Base-by-base conservation (phyloP, 2,797 vertebrate genomes). In the Sebastolobus altivelis region DNA sequence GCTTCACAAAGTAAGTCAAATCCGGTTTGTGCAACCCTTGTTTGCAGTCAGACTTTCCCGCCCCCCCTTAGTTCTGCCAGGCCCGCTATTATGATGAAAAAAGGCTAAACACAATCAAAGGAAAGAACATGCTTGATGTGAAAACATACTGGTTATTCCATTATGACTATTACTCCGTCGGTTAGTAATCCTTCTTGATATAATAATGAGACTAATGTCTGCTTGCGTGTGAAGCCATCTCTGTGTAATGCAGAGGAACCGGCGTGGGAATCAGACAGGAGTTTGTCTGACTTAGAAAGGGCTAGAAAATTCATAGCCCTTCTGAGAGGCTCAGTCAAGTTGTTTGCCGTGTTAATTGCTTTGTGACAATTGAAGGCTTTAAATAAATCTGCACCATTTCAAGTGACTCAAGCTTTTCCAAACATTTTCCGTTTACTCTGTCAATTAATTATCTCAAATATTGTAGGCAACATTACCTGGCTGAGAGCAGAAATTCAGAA, bases 1-100 rank as follows among this genome's bases (percentile, higher is more conserved):
- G 92, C 92, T 93, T 91, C 89, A 93, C 85, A 75, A 93, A 94
- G 77, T 93, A 81, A 94, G 94, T 94, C 94, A 93, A 81, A 95
- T 92, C 88, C 81, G 77, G 87, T 95, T 94, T 94, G 87, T 87
- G 84, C 81, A 94, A 88, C 52, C 69, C 55, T 65, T 67, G 79
- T 92, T 92, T 88, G 71, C 74, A 38, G 80, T 82, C 73, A 52
- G 86, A 86, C 71, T 88, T 82, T 82, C 72, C 81, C 58, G 3
- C 63, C 68, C 68, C 49, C n/a, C 52, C 72, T 54, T 62, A 52
- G 80, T 85, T 85, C 78, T 80, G 54, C 76, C 71, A 56, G 25
- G 76, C 66, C 60, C 35, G 72, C 75, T 60, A 69, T 67, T 86
- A 79, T 52, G 72, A 85, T 61, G 78, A 78, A 77, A 87, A 84